These are phyloP conservation scores for Antrozous pallidus DNA, from an alignment of 2,797 vertebrate genomes.

Conservation along the genomic window DNA sequence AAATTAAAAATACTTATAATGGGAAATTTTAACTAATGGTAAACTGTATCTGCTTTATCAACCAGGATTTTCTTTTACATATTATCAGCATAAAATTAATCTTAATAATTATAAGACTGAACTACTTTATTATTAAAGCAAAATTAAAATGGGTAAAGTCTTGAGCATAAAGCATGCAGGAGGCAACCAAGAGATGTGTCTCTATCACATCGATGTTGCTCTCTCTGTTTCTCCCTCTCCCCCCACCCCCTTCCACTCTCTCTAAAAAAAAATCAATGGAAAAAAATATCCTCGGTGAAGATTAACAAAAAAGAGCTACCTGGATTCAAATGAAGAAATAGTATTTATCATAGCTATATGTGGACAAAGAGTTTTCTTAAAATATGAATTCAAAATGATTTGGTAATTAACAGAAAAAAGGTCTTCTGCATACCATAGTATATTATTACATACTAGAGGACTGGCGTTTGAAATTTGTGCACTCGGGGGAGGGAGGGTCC, in stretches of 20 bases:
- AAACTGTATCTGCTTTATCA: not conserved
- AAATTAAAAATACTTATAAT: not conserved
- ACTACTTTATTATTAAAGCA: slow-evolving; percentile 1
- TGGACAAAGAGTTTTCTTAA: not conserved
- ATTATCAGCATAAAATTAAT: not conserved
- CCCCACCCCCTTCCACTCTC: not conserved
- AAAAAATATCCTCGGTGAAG: not conserved
- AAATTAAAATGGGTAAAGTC: not conserved
- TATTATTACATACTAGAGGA: not conserved
- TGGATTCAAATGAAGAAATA: not conserved
- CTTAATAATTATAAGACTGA: not conserved
- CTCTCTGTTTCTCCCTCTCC: not conserved
- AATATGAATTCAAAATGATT: not conserved
- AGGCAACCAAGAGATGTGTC: not conserved
- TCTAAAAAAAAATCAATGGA: not conserved
- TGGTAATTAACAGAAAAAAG: not conserved
- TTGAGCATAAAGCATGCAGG: not conserved
- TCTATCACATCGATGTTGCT: not conserved
- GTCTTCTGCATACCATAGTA: not conserved
- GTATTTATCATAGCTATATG: not conserved
- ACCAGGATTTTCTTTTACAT: not conserved
- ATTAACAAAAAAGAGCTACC: not conserved
- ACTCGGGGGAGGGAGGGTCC: no score
- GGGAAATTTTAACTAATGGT: not conserved
- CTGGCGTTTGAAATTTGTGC: no score